These are phyloP conservation scores for Dolichoris vasculosae DNA, from an alignment of 1,140 invertebrate genomes.

Conservation along the genomic window DNA sequence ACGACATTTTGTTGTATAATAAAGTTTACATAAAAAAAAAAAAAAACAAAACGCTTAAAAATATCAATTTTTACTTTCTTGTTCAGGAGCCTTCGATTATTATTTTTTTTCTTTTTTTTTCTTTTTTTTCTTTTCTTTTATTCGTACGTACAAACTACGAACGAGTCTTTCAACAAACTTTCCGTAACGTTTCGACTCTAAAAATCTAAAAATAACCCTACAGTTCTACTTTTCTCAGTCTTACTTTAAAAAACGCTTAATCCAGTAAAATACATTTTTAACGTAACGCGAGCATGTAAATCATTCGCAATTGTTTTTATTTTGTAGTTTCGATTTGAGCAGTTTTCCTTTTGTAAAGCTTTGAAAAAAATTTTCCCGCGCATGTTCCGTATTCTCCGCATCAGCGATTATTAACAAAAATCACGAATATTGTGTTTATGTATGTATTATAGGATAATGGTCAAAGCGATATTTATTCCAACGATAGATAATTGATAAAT, in stretches of 20 bases:
- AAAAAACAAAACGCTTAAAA: background rate
- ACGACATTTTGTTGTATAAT: background rate
- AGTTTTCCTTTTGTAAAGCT: conserved; percentile 13
- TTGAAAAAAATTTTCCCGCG: conserved; percentile 15
- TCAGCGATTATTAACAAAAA: conserved; percentile 10
- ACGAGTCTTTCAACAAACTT: background rate
- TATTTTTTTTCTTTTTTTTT: background rate
- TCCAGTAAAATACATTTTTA: background rate
- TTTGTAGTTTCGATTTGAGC: background rate
- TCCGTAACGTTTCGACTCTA: background rate
- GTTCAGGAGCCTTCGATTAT: background rate
- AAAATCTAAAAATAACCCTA: background rate
- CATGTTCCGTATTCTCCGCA: conserved; percentile 33
- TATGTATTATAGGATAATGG: conserved; percentile 37
- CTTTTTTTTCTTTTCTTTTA: too few species aligned
- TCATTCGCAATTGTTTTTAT: conserved; percentile 5
- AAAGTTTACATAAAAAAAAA: background rate
- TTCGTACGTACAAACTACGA: background rate
- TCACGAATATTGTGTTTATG: conserved; percentile 34
- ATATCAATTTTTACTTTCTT: conserved; percentile 8
- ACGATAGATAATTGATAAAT: conserved; percentile 20
- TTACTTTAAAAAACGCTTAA: conserved; percentile 12
- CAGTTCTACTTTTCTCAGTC: background rate
- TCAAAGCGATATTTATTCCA: conserved; percentile 30
- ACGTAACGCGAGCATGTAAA: conserved; percentile 10